These are phyloP conservation scores for Trissoscelio sp. DNA, from an alignment of 2,888 invertebrate genomes.

Conservation along the genomic window DNA sequence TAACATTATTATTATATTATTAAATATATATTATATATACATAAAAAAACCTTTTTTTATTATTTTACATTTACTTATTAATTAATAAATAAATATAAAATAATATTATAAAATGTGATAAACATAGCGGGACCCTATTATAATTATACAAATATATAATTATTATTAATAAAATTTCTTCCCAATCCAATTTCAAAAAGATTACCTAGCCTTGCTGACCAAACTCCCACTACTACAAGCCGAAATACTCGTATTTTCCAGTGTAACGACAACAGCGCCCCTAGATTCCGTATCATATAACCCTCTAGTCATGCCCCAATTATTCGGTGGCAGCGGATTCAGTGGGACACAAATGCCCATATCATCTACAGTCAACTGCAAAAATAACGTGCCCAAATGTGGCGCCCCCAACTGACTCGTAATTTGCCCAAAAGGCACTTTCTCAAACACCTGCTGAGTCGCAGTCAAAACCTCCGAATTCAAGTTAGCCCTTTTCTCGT, in stretches of 20 bases:
- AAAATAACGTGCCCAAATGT: constrained; percentile 94
- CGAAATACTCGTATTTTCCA: constrained; percentile 97
- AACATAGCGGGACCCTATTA: too few species aligned
- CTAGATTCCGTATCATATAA: constrained; percentile 91
- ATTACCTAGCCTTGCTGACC: constrained; percentile 91
- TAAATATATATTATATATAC: too few species aligned
- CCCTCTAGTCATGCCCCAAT: constrained; percentile 87
- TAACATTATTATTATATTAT: too few species aligned
- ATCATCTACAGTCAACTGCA: constrained; percentile 97
- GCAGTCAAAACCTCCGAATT: constrained; percentile 94
- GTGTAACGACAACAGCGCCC: constrained; percentile 96
- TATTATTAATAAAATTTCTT: too few species aligned
- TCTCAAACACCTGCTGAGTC: constrained; percentile 90
- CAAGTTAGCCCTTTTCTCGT: constrained; percentile 95
- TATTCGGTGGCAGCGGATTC: constrained; percentile 90
- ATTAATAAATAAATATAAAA: too few species aligned
- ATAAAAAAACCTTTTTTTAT: too few species aligned
- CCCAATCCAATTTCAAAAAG: background rate
- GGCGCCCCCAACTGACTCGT: constrained; percentile 91
- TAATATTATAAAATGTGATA: too few species aligned
- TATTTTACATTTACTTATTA: too few species aligned
- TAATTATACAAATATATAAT: too few species aligned
- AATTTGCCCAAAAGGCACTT: constrained; percentile 91
- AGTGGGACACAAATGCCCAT: constrained; percentile 98
- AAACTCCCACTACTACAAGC: constrained; percentile 98